Base-by-base conservation (phyloP, 1,140 invertebrate genomes). In the Druon quercuslanigerum region DNA sequence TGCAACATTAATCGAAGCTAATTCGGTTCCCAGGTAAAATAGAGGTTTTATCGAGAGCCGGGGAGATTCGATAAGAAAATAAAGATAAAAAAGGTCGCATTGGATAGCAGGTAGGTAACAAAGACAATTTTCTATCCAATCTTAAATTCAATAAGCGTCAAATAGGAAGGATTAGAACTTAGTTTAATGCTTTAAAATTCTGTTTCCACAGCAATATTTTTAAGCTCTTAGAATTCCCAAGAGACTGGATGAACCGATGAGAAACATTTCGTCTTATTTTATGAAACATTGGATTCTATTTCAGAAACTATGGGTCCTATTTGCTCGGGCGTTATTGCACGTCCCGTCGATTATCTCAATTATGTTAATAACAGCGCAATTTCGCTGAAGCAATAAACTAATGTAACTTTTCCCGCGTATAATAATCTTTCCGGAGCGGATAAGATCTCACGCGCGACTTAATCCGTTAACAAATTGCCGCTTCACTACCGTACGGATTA, bases 291-390 rank as follows among this genome's bases (percentile, higher is more conserved):
- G 16, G 52, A 17, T 54, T 6, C 16, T 54, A 54, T n/a, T 54
- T 54, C 16, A 8, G 4, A 54, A 54, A 17, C 16, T 40, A 13
- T 60, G 57, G 13, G 3, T 66, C 57, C 16, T 46, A 50, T 20
- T 56, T 54, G 46, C 40, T 17, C 19, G 17, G 54, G 71, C 74
- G 54, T 50, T 56, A 77, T 77, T 51, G 51, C 66, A 17, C 51
- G 17, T n/a, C 60, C 50, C 66, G 74, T 76, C 75, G 51, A 73
- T 77, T 77, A 77, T n/a, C 54, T 52, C 71, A 77, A 77, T 77
- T 77, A 77, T 60, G 71, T 50, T 50, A 77, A 77, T 77, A 57
- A 51, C 71, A 56, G 66, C 73, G 33, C 20, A 50, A 77, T 77
- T 73, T 77, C 13, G 50, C 72, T 71, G 75, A 46, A 20, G 51